Percentiles rank a stretch among this genome's conserved stretches.
These are phyloP conservation scores for Anhinga anhinga DNA, from an alignment of 2,113 vertebrate genomes.

Conservation along the genomic window DNA sequence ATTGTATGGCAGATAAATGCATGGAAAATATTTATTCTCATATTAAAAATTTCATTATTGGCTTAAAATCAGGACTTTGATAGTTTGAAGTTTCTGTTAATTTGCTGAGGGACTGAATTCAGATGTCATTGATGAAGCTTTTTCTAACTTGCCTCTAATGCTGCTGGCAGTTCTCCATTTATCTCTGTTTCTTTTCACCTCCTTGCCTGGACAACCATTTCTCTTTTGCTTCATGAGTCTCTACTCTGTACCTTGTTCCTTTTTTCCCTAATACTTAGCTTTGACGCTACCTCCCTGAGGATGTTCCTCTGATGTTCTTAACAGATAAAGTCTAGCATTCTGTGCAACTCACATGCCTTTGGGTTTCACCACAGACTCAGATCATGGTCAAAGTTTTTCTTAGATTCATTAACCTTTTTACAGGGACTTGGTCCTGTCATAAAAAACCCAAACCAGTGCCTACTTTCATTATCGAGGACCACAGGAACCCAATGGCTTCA, in stretches of 20 bases:
- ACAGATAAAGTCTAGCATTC: neutral
- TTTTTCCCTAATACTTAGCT: neutral
- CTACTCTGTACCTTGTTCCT: neutral
- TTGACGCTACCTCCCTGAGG: neutral
- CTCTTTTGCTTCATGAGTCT: neutral
- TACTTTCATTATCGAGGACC: slow-evolving; percentile 8
- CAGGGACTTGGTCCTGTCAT: neutral
- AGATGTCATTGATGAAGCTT: neutral
- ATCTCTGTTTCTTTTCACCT: neutral
- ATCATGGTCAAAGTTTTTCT: neutral
- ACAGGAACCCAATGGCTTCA: neutral
- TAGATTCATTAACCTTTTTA: slow-evolving; percentile 10
- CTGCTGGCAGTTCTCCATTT: neutral
- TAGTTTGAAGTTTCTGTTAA: neutral
- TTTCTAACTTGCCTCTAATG: neutral
- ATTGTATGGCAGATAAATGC: neutral
- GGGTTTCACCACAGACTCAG: neutral
- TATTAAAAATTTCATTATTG: neutral
- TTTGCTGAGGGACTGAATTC: neutral
- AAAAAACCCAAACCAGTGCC: neutral
- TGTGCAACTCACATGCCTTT: neutral
- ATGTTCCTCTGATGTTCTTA: neutral
- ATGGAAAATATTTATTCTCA: neutral
- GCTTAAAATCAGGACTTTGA: neutral
- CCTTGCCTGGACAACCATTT: neutral